Conservation (phyloP, 2,113 vertebrate genomes). For the Rhynchomys soricoides region DNA sequence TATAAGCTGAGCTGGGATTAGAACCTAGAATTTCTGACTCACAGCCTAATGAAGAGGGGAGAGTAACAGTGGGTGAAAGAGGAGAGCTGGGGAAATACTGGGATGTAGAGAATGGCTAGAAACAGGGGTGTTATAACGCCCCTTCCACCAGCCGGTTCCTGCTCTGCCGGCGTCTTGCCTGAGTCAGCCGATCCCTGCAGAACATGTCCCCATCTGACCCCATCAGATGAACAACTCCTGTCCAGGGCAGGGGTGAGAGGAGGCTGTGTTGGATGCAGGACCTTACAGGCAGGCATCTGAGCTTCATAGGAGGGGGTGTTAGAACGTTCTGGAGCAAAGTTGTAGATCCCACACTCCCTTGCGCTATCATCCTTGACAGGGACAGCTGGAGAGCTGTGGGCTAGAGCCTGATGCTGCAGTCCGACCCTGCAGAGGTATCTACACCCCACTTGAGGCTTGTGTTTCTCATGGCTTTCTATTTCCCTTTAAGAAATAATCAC, state of each 20-base stretch:
- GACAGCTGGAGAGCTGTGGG: background rate
- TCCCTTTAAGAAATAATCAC: background rate
- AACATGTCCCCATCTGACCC: background rate
- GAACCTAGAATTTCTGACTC: background rate
- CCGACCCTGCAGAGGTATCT: background rate
- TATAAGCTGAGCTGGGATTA: background rate
- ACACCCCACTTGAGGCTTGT: background rate
- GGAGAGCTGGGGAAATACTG: background rate
- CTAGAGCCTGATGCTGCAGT: background rate
- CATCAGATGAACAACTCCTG: background rate
- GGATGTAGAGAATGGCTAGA: background rate
- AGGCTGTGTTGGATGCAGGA: background rate
- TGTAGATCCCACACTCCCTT: background rate
- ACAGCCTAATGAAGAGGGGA: background rate
- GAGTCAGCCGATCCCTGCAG: background rate
- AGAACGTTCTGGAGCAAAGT: background rate
- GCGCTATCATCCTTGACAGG: background rate
- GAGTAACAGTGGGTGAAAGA: background rate
- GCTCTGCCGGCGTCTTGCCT: background rate
- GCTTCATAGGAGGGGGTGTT: background rate
- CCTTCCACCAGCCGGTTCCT: background rate
- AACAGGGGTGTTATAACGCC: background rate
- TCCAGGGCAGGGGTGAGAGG: background rate
- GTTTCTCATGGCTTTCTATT: background rate
- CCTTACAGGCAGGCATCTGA: background rate